Base-by-base conservation (phyloP, 2,888 invertebrate species). In the Polyploca ridens region DNA sequence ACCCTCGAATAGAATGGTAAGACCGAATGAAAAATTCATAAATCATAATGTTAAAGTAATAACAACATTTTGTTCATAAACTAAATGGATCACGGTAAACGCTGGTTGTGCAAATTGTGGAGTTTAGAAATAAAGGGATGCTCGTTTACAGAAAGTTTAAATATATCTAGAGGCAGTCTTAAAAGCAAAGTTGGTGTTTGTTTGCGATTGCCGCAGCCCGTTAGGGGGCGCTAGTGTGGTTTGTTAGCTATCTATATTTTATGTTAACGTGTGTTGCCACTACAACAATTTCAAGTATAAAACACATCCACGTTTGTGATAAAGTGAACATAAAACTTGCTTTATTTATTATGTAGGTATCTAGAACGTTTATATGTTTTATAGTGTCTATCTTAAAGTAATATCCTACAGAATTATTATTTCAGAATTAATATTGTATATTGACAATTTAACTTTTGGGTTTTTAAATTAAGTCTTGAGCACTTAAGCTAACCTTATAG, bases 101-200 rank as follows among this genome's bases (percentile, higher is more conserved):
- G 68, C 72, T 75, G 74, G 77, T 71, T 74, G 77, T 71, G 70
- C 67, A 77, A 80, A 76, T 81, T 77, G 77, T 69, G 70, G 67
- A 69, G 67, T 78, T 77, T 70, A 68, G 71, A 79, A 77, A 78
- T 77, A 81, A 77, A 76, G 75, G 76, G 76, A 76, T 62, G 70
- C 62, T 74, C 72, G 76, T 73, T 75, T 73, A 72, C 75, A 77
- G 74, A 79, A 85, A 81, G 79, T 84, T 83, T 78, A 67, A 74
- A 75, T 72, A 72, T 84, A 79, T 79, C 71, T 77, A 77, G 71
- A 74, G 78, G 75, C 64, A 71, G 77, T 79, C 78, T 83, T 84
- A 81, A 87, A 84, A 84, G 84, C 79, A 82, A 85, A 86, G 84
- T 82, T 82, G 62, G 66, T 78, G 74, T 77, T 77, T 75, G 81